phyloP scores from a whole-genome alignment of 2,113 vertebrate species.

The Antechinus stuartii region DNA sequence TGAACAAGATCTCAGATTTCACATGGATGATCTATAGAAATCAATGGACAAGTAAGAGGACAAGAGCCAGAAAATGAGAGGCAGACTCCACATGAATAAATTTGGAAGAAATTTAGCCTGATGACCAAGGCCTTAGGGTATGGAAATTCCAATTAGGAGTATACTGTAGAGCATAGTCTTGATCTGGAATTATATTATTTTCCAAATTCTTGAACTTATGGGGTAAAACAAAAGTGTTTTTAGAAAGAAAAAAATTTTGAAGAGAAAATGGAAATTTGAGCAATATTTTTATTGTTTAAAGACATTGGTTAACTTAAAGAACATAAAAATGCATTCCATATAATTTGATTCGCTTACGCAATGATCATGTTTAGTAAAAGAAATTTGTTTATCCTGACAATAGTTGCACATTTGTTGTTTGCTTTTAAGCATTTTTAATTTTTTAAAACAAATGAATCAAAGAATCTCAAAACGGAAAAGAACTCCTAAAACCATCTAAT shows the following conservation, averaged over 20 bases:
- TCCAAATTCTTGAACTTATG: not conserved
- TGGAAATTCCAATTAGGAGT: not conserved
- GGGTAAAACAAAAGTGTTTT: not conserved
- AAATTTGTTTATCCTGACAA: not conserved
- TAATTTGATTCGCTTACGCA: not conserved
- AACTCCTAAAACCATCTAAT: not conserved
- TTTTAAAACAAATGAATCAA: not conserved
- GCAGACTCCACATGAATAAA: not conserved
- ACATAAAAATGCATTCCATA: not conserved
- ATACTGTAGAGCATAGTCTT: not conserved
- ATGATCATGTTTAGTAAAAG: not conserved
- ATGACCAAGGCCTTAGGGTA: not conserved
- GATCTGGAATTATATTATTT: not conserved
- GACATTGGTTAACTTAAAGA: not conserved
- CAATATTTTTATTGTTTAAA: not conserved
- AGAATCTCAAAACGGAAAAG: not conserved
- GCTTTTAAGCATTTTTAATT: slow-evolving; percentile 21
- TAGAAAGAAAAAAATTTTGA: not conserved
- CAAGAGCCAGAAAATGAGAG: not conserved
- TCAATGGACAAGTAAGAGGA: not conserved
- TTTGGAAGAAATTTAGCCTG: not conserved
- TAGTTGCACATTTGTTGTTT: not conserved
- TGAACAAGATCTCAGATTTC: not conserved
- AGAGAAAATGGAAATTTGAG: not conserved
- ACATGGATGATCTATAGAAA: not conserved